Evolutionary conservation across 2,113 vertebrate species (phyloP), one percentile per base, ranked within the genome.

Genomic region (Tachuris rubrigastra): DNA sequence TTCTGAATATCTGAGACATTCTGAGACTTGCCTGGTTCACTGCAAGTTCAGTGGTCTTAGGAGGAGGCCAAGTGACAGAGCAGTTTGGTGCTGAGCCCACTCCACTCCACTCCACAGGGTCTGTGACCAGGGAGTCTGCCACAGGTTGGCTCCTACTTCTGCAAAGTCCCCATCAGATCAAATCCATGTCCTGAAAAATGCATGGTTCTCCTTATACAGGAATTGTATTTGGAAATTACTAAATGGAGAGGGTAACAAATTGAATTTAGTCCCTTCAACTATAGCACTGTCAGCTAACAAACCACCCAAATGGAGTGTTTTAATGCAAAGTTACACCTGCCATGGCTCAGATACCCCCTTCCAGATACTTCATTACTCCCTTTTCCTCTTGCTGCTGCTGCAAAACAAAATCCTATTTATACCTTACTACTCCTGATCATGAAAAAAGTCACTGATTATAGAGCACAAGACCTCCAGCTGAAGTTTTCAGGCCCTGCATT

Each of bases 31-130:
- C 20, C 24, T 24, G 55, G 21, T 13, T 84, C 75, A 55, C 67
- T 37, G 17, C 6, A n/a, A 52, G 49, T 73, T 89, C 53, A 74
- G 47, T 14, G n/a, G 41, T 65, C 44, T 69, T 66, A n/a, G n/a
- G 9, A 52, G 17, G 65, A 90, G 65, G 30, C 59, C 69, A 62
- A 52, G 33, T 1, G 3, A 62, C 22, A 47, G 59, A 56, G 76
- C 23, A 90, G 31, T 53, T 47, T 10, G 1, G 65, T 17, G 5
- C 33, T 3, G 2, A 90, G 49, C 31, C 46, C 16, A 3, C 21
- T 39, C 44, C 37, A 59, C 0, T 0, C 50, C 39, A 14, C 1
- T 30, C 22, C 35, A 74, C 19, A 76, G 17, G 3, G 41, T 50
- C 52, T 55, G 9, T 30, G 42, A 55, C 20, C 74, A 85, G 58